These are phyloP conservation scores for Mystacides longicornis DNA, from an alignment of 2,888 invertebrate genomes.

Conservation along the genomic window DNA sequence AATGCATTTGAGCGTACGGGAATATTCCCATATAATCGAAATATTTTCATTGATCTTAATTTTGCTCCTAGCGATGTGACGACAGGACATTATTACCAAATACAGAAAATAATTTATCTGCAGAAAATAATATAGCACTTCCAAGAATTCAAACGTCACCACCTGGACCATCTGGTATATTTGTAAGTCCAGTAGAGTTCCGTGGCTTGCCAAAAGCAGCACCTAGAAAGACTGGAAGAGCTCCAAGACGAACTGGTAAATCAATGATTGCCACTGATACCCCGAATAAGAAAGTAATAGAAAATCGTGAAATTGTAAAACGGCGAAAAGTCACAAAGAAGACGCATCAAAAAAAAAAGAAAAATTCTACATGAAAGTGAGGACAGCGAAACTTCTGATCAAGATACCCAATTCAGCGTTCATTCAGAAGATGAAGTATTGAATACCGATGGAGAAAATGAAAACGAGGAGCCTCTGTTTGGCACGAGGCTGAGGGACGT, in stretches of 20 bases:
- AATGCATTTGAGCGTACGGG: background rate
- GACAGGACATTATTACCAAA: background rate
- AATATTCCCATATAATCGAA: conserved; percentile 4
- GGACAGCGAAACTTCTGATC: background rate
- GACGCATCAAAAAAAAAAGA: background rate
- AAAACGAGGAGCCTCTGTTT: too few relatives aligned
- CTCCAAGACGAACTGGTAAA: conserved; percentile 1
- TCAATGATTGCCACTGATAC: conserved; percentile 3
- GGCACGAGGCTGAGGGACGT: background rate
- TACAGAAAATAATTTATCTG: conserved; percentile 4
- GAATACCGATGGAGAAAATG: too few relatives aligned
- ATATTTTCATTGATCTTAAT: background rate
- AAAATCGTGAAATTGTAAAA: background rate
- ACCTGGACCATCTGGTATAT: background rate
- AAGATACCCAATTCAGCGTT: conserved; percentile 2
- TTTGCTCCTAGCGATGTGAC: conserved; percentile 2
- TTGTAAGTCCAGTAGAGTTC: conserved; percentile 2
- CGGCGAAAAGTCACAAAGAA: background rate
- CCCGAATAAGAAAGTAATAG: background rate
- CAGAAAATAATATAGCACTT: background rate
- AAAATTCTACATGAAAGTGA: conserved; percentile 1
- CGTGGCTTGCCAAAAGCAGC: conserved; percentile 1
- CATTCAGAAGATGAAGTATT: conserved; percentile 1
- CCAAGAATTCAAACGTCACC: conserved; percentile 3
- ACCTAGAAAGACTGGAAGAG: conserved; percentile 3